Base-by-base conservation (phyloP, 2,888 invertebrate species). In the Quadriops clusia region DNA sequence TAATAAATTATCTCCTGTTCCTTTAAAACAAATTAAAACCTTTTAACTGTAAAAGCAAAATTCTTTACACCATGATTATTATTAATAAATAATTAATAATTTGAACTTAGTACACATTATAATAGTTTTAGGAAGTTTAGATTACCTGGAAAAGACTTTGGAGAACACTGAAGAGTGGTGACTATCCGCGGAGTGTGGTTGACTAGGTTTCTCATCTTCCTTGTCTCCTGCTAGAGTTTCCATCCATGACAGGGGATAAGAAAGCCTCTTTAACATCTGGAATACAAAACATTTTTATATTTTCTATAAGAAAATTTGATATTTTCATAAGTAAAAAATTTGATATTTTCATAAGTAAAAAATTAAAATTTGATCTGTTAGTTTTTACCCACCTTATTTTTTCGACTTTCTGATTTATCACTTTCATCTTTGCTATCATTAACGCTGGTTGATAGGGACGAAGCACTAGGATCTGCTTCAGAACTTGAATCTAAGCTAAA, bases 221-320 rank as follows among this genome's bases (percentile, higher is more conserved):
- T 47, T 47, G 40, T 85, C 86, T 33, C 84, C 80, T 0, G 84
- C 80, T 22, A 86, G 65, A 2, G 87, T 86, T 58, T 89, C 89
- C 69, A 89, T 86, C 87, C 89, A 89, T 2, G 87, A 80, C 30
- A 90, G 63, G 9, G 90, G 90, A 65, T 90, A 87, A 1, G 89
- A 89, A 37, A 91, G 74, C 47, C 89, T 74, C 63, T 90, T 90
- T 47, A 90, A 65, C 84, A 89, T 87, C 86, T 90, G 53, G n/a
- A 62, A 58, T 31, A 14, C 5, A 23, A 28, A 29, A 27, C 7
- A n/a, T n/a, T n/a, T n/a, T n/a, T n/a, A n/a, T 13, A 10, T 7
- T 17, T 15, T 37, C 18, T 15, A 32, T 28, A 13, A 25, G 10
- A 5, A 29, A 17, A n/a, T n/a, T n/a, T n/a, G n/a, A n/a, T 8